Evolutionary conservation across 1,140 invertebrate species (phyloP).

Genomic region (Halesus radiatus): DNA sequence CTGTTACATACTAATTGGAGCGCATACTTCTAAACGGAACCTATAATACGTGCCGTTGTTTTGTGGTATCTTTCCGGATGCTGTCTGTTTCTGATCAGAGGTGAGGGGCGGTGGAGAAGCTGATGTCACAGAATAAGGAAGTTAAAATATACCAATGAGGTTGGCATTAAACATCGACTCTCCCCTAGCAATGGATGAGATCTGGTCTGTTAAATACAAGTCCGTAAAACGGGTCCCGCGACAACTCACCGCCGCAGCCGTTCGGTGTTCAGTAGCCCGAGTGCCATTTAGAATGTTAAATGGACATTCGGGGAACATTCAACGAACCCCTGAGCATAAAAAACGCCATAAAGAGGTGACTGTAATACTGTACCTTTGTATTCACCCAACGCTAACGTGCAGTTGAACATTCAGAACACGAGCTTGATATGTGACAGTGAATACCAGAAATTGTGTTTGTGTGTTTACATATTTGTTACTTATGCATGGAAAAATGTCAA

Average conservation of each 20-base stretch:
- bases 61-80: too few species aligned
- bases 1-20: background rate
- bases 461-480: background rate
- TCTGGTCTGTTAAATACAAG: too few species aligned
- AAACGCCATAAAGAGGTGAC: constrained; percentile 16
- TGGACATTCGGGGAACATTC: constrained; percentile 17
- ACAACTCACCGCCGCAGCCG: background rate
- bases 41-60: too few species aligned
- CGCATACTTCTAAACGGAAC: too few species aligned
- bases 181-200: background rate
- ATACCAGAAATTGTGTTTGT: constrained; percentile 6
- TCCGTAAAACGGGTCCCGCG: background rate
- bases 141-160: too few species aligned
- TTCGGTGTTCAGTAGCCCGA: background rate
- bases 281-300: constrained; percentile 33
- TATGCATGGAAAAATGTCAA: too few species aligned
- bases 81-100: too few species aligned
- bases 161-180: background rate
- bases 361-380: constrained; percentile 11
- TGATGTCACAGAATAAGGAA: too few species aligned
- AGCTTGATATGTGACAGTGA: background rate
- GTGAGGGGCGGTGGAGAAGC: too few species aligned
- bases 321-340: constrained; percentile 27
- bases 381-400: background rate
- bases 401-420: background rate